These are phyloP conservation scores for Drosophila putrida DNA, from an alignment of 2,888 invertebrate species.

Conservation along the genomic window DNA sequence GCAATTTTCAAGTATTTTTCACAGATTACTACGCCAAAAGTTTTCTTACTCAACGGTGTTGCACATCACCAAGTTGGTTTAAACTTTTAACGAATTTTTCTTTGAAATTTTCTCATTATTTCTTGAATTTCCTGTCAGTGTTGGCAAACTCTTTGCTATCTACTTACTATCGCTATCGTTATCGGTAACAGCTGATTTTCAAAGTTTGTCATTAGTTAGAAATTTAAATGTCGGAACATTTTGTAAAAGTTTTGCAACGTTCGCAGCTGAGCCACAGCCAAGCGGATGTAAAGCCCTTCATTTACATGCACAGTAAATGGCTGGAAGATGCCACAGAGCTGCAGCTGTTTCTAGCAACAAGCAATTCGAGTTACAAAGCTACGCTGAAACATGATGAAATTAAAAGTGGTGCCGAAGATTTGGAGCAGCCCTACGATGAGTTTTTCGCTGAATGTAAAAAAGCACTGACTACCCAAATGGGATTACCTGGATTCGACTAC, in stretches of 20 bases:
- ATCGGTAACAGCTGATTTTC: slow-evolving; percentile 29
- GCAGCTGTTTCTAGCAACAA: slow-evolving; percentile 51
- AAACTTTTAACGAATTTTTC: too few species aligned
- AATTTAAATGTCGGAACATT: slow-evolving; percentile 17
- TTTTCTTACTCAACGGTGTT: too few species aligned
- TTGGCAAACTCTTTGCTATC: too few species aligned
- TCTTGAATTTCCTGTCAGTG: too few species aligned
- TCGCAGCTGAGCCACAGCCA: slow-evolving; percentile 47
- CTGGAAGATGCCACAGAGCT: slow-evolving; percentile 50
- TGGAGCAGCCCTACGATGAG: slow-evolving; percentile 64
- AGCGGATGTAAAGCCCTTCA: slow-evolving; percentile 56
- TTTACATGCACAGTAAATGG: slow-evolving; percentile 67
- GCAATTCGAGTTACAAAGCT: slow-evolving; percentile 55
- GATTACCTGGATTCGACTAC: slow-evolving; percentile 69
- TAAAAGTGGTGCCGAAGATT: slow-evolving; percentile 65
- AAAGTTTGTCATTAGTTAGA: not conserved
- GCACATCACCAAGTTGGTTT: too few species aligned
- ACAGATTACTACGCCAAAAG: too few species aligned
- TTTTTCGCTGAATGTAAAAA: slow-evolving; percentile 71
- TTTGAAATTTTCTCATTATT: too few species aligned
- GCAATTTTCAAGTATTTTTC: too few species aligned
- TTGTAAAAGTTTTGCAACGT: slow-evolving; percentile 56
- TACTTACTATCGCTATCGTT: not conserved
- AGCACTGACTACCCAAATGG: slow-evolving; percentile 70
- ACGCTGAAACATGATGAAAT: slow-evolving; percentile 63